Evolutionary conservation across 2,797 vertebrate species (phyloP).

Genomic region (Falco cherrug): DNA sequence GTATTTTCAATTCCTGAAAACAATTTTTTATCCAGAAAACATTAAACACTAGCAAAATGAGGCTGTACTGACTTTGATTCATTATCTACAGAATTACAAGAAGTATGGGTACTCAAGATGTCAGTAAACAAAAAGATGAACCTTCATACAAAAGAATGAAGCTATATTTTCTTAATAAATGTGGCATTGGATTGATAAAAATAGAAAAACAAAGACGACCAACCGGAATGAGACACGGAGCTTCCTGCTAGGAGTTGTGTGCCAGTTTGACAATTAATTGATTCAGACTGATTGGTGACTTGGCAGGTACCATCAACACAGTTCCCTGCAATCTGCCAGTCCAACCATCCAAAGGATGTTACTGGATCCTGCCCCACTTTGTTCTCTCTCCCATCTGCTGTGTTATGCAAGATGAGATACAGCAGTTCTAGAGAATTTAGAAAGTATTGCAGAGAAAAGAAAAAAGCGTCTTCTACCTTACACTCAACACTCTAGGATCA

Average conservation of each 20-base stretch:
- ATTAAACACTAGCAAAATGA: conserved; percentile 5
- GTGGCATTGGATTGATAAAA: conserved; percentile 34
- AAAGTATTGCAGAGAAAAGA: conserved; percentile 1
- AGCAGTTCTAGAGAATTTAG: conserved; percentile 50
- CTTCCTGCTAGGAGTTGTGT: conserved; percentile 42
- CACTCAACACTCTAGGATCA: neutral
- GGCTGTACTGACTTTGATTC: conserved; percentile 12
- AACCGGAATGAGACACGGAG: neutral
- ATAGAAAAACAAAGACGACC: conserved; percentile 32
- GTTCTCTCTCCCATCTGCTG: conserved; percentile 74
- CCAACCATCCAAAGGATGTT: conserved; percentile 69
- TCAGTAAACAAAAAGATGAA: conserved; percentile 28
- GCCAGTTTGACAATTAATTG: conserved; percentile 71
- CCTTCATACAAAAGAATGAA: neutral
- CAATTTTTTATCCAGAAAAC: conserved; percentile 33
- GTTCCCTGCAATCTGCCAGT: conserved; percentile 72
- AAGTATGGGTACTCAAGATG: neutral
- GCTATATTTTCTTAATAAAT: neutral
- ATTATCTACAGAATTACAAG: conserved; percentile 6
- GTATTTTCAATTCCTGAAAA: conserved; percentile 40
- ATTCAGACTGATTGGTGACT: conserved; percentile 71
- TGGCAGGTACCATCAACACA: conserved; percentile 69
- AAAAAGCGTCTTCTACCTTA: neutral
- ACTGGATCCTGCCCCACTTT: conserved; percentile 58
- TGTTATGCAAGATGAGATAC: conserved; percentile 64